Conservation (phyloP, 53 echinoderm and acorn worm species). For the Paelopatides confundens region DNA sequence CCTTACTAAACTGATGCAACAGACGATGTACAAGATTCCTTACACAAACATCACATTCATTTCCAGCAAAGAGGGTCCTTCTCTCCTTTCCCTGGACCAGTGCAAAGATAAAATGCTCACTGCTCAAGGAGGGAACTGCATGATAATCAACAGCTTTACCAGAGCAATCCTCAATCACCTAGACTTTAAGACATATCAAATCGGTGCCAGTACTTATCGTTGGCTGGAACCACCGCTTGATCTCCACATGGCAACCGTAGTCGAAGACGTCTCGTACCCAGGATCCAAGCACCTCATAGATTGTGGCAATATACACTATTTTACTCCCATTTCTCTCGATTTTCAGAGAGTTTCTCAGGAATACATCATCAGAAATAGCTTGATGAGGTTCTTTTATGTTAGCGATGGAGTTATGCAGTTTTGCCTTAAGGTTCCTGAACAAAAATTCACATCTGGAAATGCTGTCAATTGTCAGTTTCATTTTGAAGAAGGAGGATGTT, state of each 20-base stretch:
- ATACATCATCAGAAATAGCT: background rate
- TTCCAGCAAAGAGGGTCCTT: background rate
- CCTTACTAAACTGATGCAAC: background rate
- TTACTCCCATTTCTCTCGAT: background rate
- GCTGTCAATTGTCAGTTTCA: background rate
- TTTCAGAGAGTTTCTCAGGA: background rate
- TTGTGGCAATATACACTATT: background rate
- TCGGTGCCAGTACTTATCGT: background rate
- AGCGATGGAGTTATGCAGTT: background rate
- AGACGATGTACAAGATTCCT: background rate
- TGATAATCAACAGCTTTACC: background rate
- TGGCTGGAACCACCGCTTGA: background rate
- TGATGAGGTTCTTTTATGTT: background rate
- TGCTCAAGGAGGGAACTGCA: constrained; percentile 18
- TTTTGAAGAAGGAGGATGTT: background rate
- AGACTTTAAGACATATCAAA: background rate
- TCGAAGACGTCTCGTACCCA: background rate
- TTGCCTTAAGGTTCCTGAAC: background rate
- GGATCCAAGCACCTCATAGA: background rate
- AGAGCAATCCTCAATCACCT: background rate
- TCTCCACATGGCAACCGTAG: background rate
- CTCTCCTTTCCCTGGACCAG: background rate
- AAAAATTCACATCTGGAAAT: background rate
- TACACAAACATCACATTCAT: constrained; percentile 8
- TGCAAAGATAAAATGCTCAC: constrained; percentile 10